These are phyloP conservation scores for Nettapus auritus DNA, from an alignment of 2,113 vertebrate species.

Conservation along the genomic window DNA sequence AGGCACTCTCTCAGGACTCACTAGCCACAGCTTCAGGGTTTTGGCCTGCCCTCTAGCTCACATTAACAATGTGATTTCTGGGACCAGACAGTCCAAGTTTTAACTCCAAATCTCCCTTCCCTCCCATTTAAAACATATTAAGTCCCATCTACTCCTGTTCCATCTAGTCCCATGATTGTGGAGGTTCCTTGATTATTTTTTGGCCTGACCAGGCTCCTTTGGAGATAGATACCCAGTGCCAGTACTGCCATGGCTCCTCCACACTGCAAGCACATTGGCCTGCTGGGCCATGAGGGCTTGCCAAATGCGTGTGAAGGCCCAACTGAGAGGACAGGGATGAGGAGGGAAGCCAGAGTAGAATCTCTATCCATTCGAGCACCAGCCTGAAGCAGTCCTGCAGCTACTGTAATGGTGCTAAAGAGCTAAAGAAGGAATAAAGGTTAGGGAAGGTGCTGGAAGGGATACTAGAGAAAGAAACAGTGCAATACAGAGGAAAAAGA, in stretches of 20 bases:
- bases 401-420: neutral
- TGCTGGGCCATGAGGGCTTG: neutral
- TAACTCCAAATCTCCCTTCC: neutral
- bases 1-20: neutral
- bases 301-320: neutral
- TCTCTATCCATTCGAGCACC: neutral
- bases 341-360: neutral
- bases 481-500: neutral
- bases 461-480: neutral
- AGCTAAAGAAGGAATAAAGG: neutral
- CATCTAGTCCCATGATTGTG: neutral
- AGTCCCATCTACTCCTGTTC: neutral
- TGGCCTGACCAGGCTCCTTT: neutral
- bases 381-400: neutral
- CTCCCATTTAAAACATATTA: neutral
- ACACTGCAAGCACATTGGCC: fast-evolving
- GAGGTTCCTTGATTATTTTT: neutral
- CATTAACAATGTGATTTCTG: neutral
- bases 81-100: neutral
- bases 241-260: neutral
- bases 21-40: neutral
- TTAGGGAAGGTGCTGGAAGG: neutral
- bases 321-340: neutral
- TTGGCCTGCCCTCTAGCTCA: neutral
- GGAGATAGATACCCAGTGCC: neutral